These are phyloP conservation scores for Hemiscyllium ocellatum DNA, from an alignment of 2,113 vertebrate genomes.

Conservation along the genomic window DNA sequence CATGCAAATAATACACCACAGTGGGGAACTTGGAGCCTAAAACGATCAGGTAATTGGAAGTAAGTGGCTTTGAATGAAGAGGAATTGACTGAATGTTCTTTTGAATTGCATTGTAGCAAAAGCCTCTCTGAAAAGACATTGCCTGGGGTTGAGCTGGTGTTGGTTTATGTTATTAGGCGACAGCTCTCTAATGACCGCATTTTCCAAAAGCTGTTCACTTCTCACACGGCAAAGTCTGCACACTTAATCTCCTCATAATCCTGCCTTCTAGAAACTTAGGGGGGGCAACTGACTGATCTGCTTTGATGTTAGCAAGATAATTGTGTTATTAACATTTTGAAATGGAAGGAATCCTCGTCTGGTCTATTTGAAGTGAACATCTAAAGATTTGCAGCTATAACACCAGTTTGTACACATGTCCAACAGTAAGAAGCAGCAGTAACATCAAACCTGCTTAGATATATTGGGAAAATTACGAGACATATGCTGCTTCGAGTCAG, in stretches of 20 bases:
- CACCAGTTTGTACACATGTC: not conserved
- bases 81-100: not conserved
- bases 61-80: not conserved
- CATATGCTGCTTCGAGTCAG: not conserved
- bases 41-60: not conserved
- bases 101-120: not conserved
- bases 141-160: not conserved
- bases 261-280: conserved; percentile 11
- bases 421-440: not conserved
- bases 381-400: not conserved
- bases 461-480: not conserved
- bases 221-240: not conserved
- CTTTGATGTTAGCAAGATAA: conserved; percentile 16
- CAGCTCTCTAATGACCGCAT: not conserved
- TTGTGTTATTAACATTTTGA: conserved; percentile 14
- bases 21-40: too few relatives aligned
- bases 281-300: conserved; percentile 3
- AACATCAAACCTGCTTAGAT: not conserved
- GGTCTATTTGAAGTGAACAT: conserved; percentile 33
- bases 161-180: not conserved
- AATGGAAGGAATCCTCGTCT: not conserved
- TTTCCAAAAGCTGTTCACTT: not conserved
- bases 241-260: conserved; percentile 8
- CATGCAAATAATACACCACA: not conserved
- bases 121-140: not conserved